Evolutionary conservation across 2,797 vertebrate genomes (phyloP), one percentile per base, ranked within the genome.

Genomic region (Mallotus villosus): DNA sequence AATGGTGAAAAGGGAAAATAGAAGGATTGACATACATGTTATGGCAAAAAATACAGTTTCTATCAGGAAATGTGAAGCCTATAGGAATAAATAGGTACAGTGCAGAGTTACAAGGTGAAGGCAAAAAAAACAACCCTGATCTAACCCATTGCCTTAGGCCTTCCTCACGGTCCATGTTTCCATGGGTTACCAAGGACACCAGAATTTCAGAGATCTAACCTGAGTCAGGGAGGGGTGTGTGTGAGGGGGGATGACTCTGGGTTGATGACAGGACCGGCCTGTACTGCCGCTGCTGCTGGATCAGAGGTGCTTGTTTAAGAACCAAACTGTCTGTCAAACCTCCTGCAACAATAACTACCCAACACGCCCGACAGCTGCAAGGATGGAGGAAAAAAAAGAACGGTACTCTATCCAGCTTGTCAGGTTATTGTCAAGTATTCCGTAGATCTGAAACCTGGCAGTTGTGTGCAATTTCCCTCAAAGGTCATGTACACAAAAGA

Each of bases 21-120:
- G 87, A 87, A 73, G 70, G 65, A 81, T 67, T 76, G 77, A 79
- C 80, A 86, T 81, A 75, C 78, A 79, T 85, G 88, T 80, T 70
- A 82, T 76, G 71, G 64, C 60, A 81, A 88, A 88, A 75, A 86
- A 74, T 72, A 82, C 68, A 72, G 75, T 63, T 74, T 71, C 63
- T 74, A 71, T 82, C 57, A 64, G 71, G 60, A 75, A 74, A 49
- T 78, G 27, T 71, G 67, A 72, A 67, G 63, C 65, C 62, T 68
- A 46, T 3, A 46, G 41, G 41, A 46, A 14, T 46, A 12, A 46
- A 24, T 41, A 14, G 58, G 6, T 7, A 29, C 2, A 37, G 51
- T 12, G 53, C 7, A 65, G 14, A 70, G 27, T 16, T 17, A 62
- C 8, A 21, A 19, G 9, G 61, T 25, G 11, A 27, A 19, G 46